Base-by-base conservation (phyloP, 2,888 invertebrate species). In the Drosophila testacea region DNA sequence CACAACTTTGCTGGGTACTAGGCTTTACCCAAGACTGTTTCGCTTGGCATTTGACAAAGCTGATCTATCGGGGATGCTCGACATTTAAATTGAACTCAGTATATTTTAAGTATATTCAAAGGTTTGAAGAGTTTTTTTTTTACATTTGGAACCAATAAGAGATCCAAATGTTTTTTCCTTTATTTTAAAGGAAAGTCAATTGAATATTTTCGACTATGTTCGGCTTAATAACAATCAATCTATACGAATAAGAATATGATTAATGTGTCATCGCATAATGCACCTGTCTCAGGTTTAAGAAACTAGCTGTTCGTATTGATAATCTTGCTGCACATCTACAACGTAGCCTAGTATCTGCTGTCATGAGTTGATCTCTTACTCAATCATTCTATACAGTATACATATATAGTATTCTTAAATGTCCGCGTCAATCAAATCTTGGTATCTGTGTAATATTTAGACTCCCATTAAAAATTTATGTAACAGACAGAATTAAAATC, bases 251-350 rank as follows among this genome's bases (percentile, higher is more conserved):
- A 1, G 11, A 36, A 13, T 11, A 36, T 2, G 22, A 22, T 9
- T 36, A 27, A 50, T 6, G 34, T 13, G 51, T 51, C 38, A 13
- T 13, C 2, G 13, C 16, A n/a, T 5, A 51, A 36, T 28, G 13
- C 51, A 51, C 38, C 51, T 51, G 51, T 38, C n/a, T 27, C 27
- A 34, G 22, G 30, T 1, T 9, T 32, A 6, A 9, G n/a, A 51
- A 38, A 28, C 27, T n/a, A 9, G 51, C 27, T 38, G 38, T 4
- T 47, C 11, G 27, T 28, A 13, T 13, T 51, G n/a, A 36, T 36
- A 51, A 36, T 50, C 50, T 36, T 36, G 48, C 16, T 10, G 32
- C 16, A 48, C 32, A 48, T 48, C 48, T 48, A 27, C 36, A 36
- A 27, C 22, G 11, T 9, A 6, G 4, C 10, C 32, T 48, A 10